Conservation (phyloP, 1,140 invertebrate genomes). For the Drosophila leontia region DNA sequence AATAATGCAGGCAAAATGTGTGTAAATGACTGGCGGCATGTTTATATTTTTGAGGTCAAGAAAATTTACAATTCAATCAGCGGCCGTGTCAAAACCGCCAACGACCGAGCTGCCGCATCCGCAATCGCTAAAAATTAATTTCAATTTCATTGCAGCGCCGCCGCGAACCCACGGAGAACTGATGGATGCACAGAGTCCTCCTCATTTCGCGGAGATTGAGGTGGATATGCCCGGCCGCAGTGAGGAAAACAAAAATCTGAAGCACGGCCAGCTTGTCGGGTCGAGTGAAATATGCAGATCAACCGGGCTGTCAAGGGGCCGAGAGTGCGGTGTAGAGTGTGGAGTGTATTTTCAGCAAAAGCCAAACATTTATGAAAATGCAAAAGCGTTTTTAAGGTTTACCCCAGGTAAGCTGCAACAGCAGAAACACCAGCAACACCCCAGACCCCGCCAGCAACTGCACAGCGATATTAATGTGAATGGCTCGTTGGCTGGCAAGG, state of each 20-base stretch:
- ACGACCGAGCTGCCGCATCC: slow-evolving; percentile 66
- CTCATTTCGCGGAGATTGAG: slow-evolving; percentile 2
- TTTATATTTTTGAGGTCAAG: slow-evolving; percentile 22
- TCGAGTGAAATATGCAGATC: slow-evolving; percentile 74
- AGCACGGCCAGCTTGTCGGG: slow-evolving; percentile 32
- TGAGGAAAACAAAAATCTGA: slow-evolving; percentile 58
- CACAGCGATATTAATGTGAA: slow-evolving; percentile 74
- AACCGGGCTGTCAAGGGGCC: slow-evolving; percentile 24
- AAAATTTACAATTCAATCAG: slow-evolving; percentile 73
- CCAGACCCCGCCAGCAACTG: slow-evolving; percentile 25
- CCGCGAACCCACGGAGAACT: neutral
- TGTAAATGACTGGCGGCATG: slow-evolving; percentile 3
- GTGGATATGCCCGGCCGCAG: slow-evolving; percentile 19
- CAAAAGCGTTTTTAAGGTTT: slow-evolving; percentile 82
- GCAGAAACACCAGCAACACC: slow-evolving; percentile 2
- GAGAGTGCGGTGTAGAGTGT: slow-evolving; percentile 1
- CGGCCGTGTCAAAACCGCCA: slow-evolving; percentile 56
- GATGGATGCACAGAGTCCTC: neutral
- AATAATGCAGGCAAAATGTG: slow-evolving; percentile 37
- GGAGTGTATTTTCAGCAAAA: slow-evolving; percentile 45
- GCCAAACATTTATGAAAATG: slow-evolving; percentile 82
- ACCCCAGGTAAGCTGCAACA: slow-evolving; percentile 71
- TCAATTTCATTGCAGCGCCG: slow-evolving; percentile 72
- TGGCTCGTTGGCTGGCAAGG: slow-evolving; percentile 48
- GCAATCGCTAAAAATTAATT: slow-evolving; percentile 84